Evolutionary conservation across 1,140 invertebrate species (phyloP), one percentile per base, ranked within the genome.

Genomic region (Leptinotarsa undecemlineata): DNA sequence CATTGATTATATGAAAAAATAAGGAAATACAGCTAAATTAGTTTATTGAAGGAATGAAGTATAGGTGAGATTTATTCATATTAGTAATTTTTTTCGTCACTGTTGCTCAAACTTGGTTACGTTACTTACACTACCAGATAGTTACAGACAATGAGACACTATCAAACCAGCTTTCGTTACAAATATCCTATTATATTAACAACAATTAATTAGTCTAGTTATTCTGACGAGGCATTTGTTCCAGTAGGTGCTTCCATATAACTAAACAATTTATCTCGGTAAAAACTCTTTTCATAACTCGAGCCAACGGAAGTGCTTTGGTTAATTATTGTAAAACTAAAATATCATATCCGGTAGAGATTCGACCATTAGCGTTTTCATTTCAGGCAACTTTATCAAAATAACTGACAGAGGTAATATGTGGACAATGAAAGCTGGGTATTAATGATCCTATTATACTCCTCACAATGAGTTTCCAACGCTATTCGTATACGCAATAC

Each of bases 271-370:
- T 74, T 74, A 74, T 57, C 26, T 72, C 48, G 70, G 60, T 75
- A 48, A 63, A 72, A 66, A 66, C 63, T 21, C 63, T 66, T 68
- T 57, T 72, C 48, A 72, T 67, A 72, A 75, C 17, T 66, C 26
- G 6, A 21, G 20, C 63, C 26, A 33, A 15, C 72, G 75, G 75
- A 76, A 73, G 72, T 74, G 61, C 75, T 74, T 73, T 71, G 68
- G 75, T 74, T 73, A 70, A 76, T 76, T 76, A 74, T 73, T 76
- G 73, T 73, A 76, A 76, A 76, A 76, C 75, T 76, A 76, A 76
- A 76, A 76, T 76, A 68, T 76, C 75, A 76, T 71, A 76, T 76
- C 75, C 75, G 75, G 75, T 42, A n/a, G 72, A 64, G 75, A 74
- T 76, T 76, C 70, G 48, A 60, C 72, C 71, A 74, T 76, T 68